Conservation (phyloP, 2,113 vertebrate genomes). For the Cyphomyrus discorhynchus region DNA sequence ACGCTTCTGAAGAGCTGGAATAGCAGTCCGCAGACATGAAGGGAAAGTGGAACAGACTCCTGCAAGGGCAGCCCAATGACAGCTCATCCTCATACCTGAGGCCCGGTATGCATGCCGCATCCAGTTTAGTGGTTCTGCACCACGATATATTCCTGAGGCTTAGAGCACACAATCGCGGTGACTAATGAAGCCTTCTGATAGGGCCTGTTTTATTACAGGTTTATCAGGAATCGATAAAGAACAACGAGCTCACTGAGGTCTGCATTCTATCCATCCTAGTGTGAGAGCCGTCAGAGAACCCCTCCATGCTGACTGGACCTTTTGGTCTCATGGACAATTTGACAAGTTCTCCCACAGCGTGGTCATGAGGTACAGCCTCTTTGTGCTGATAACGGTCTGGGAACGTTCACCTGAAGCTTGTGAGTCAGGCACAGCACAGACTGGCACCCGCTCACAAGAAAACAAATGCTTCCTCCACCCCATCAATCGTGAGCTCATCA, state of each 20-base stretch:
- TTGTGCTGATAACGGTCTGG: not conserved
- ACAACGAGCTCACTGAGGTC: not conserved
- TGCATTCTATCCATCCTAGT: not conserved
- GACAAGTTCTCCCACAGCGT: not conserved
- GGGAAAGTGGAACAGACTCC: constrained; percentile 39
- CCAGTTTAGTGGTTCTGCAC: not conserved
- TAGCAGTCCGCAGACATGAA: constrained; percentile 1
- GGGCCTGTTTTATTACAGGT: not conserved
- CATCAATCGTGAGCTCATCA: not conserved
- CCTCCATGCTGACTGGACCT: not conserved
- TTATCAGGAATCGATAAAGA: not conserved
- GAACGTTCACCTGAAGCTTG: not conserved
- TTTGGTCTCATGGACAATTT: not conserved
- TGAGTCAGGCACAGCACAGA: not conserved
- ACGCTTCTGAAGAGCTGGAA: constrained; percentile 11
- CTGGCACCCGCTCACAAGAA: not conserved
- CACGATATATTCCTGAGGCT: not conserved
- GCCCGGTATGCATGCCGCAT: not conserved
- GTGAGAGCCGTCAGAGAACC: not conserved
- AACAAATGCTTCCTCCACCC: not conserved
- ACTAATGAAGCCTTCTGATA: not conserved
- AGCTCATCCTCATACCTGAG: constrained; percentile 31
- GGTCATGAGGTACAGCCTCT: not conserved
- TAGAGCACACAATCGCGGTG: not conserved
- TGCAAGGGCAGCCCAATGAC: constrained; percentile 54